phyloP scores from a whole-genome alignment of 2,888 invertebrate species.

The Calameuta filiformis region DNA sequence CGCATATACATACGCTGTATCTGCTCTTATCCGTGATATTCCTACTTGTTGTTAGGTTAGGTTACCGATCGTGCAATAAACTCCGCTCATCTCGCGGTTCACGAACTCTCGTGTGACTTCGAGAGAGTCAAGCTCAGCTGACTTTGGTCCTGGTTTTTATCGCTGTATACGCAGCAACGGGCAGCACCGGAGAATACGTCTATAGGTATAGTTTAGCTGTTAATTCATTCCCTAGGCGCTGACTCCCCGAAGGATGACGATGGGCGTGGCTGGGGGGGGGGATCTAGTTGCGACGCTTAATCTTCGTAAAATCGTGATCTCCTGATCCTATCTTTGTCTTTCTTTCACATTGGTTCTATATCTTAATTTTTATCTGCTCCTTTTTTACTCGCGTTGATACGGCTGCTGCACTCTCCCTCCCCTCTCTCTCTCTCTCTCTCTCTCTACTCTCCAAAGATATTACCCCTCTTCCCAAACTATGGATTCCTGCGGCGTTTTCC shows the following conservation, averaged over 20 bases:
- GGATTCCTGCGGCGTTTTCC: conserved; percentile 2
- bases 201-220: conserved; percentile 34
- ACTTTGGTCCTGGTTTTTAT: not conserved
- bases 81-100: not conserved
- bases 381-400: not conserved
- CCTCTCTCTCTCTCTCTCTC: not conserved
- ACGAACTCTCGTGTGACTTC: not conserved
- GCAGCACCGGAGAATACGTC: conserved; percentile 25
- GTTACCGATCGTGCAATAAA: too few species aligned
- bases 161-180: not conserved
- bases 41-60: too few species aligned
- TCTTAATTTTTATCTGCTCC: conserved; percentile 16
- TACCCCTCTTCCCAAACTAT: not conserved
- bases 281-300: conserved; percentile 24
- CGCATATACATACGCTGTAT: too few species aligned
- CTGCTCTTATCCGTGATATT: too few species aligned
- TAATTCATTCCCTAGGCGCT: conserved; percentile 28
- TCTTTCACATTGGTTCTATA: not conserved
- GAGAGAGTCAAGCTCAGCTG: not conserved
- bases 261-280: conserved; percentile 18
- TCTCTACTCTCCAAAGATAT: conserved; percentile 1
- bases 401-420: conserved; percentile 7
- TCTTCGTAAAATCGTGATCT: conserved; percentile 32
- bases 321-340: conserved; percentile 11
- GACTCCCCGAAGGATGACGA: conserved; percentile 2